Base-by-base conservation (phyloP, 1,140 invertebrate genomes). In the Musca domestica region DNA sequence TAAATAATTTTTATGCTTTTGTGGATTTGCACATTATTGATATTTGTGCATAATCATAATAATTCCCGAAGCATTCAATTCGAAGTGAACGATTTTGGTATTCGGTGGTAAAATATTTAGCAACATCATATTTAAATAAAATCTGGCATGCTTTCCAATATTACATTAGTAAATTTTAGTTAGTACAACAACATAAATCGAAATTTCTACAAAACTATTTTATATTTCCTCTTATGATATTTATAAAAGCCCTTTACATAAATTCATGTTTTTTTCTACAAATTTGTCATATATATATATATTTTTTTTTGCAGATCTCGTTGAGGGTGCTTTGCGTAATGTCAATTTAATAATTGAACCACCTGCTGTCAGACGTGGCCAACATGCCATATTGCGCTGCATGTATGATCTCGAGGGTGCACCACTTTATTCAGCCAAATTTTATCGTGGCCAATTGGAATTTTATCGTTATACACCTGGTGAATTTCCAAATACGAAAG, bases 381-480 rank as follows among this genome's bases (percentile, higher is more conserved):
- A 88, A 19, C 85, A 86, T 56, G 90, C 87, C 19, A 86, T 84
- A 19, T 82, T 94, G 47, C 85, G 86, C 27, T 94, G 92, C 81
- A 84, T 85, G 68, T 91, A 92, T 81, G 87, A 92, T 74, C 84
- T 93, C 73, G 88, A 92, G 74, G 86, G 86, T 0, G 88, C 87
- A 7, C 87, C 87, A 10, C 85, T 94, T 34, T 93, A 93, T 82
- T 90, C 91, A 2, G 85, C 91, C 65, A 91, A 92, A 82, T 92
- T 90, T 88, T 92, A 92, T 82, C 86, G 89, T 54, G 90, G 91
- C 12, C 87, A 84, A 71, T 85, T 87, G 72, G 91, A 93, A 81
- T 92, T 92, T 82, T 92, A 91, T 81, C 86, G 91, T 71, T 92
- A 87, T 76, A 88, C 90, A 1, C 90, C 91, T 0, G 87, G 84